These are phyloP conservation scores for Chaenocephalus aceratus DNA, from an alignment of 2,113 vertebrate genomes.

Conservation along the genomic window DNA sequence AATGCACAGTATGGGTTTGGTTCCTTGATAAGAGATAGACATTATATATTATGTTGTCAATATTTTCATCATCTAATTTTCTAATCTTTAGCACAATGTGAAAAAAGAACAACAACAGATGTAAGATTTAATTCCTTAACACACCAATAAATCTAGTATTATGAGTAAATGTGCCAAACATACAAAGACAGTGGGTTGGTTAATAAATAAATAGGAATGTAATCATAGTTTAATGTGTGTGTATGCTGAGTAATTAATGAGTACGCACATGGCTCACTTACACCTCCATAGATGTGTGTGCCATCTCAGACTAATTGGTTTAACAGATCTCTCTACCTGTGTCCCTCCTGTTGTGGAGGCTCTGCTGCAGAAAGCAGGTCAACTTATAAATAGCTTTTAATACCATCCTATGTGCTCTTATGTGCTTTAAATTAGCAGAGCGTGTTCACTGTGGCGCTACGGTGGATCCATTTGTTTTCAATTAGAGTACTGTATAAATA, in stretches of 20 bases:
- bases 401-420: constrained; percentile 18
- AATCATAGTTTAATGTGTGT: not conserved
- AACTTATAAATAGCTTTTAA: constrained; percentile 41
- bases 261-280: not conserved
- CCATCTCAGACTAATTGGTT: constrained; percentile 2
- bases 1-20: not conserved
- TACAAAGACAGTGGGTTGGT: not conserved
- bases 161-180: not conserved
- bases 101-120: not conserved
- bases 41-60: not conserved
- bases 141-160: not conserved
- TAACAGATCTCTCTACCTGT: constrained; percentile 25
- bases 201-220: not conserved
- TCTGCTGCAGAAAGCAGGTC: constrained; percentile 32
- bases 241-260: not conserved
- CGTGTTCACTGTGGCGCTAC: constrained; percentile 14
- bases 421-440: constrained; percentile 42
- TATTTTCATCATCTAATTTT: not conserved
- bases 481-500: constrained; percentile 33
- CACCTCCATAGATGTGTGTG: not conserved
- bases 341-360: not conserved
- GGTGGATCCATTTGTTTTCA: constrained; percentile 33
- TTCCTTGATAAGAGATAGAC: not conserved
- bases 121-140: no score
- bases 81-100: not conserved